phyloP scores from a whole-genome alignment of 1,140 invertebrate species.

The Phenacoccus solenopsis region DNA sequence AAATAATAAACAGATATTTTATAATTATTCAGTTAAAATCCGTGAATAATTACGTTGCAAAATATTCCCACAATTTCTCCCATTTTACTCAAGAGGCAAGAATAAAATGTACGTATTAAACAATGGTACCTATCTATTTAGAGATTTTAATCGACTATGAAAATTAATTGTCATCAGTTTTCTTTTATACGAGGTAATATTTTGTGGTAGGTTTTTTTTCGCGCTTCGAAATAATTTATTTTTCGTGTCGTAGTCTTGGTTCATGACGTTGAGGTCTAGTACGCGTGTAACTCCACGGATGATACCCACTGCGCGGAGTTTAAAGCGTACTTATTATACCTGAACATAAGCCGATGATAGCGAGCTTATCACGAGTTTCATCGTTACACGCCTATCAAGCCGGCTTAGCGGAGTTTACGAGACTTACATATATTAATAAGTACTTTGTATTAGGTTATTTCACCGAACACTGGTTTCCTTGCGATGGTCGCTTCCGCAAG shows the following conservation, averaged over 20 bases:
- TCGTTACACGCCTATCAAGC: not conserved
- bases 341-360: not conserved
- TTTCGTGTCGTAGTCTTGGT: not conserved
- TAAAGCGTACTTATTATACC: too few relatives aligned
- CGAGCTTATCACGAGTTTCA: not conserved
- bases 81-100: not conserved
- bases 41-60: constrained; percentile 10
- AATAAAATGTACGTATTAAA: not conserved
- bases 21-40: constrained; percentile 2
- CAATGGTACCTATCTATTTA: not conserved
- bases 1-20: not conserved
- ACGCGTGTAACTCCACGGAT: too few relatives aligned
- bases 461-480: too few relatives aligned
- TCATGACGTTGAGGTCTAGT: not conserved
- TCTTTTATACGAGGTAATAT: not conserved
- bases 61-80: constrained; percentile 13
- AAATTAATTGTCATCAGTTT: constrained; percentile 14
- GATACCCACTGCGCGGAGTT: too few relatives aligned
- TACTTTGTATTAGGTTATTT: too few relatives aligned
- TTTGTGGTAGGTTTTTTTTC: not conserved
- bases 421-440: not conserved
- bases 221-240: not conserved
- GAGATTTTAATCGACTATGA: not conserved
- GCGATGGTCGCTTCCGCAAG: too few relatives aligned
- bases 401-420: too few relatives aligned